These are phyloP conservation scores for Abscondita cerata DNA, from an alignment of 2,888 invertebrate species.

Conservation along the genomic window DNA sequence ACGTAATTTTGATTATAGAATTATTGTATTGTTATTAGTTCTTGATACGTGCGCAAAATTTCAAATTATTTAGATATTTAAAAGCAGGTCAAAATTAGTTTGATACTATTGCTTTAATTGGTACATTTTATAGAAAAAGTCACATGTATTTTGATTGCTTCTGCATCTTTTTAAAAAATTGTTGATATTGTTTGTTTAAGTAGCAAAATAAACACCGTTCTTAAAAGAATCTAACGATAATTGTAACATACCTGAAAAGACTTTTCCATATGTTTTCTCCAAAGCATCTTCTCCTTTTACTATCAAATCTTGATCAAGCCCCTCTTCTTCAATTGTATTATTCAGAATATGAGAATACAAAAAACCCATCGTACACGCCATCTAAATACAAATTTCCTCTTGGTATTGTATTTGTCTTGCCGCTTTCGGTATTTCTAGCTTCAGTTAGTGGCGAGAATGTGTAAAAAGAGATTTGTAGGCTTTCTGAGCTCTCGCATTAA, in stretches of 20 bases:
- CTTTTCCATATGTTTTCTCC: conserved; percentile 84
- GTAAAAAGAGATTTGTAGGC: conserved; percentile 71
- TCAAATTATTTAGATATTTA: too few species aligned
- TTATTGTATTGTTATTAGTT: too few species aligned
- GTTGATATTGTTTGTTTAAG: too few species aligned
- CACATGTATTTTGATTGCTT: too few species aligned
- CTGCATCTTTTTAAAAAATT: too few species aligned
- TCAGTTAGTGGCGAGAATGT: conserved; percentile 84
- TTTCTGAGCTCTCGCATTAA: conserved; percentile 82
- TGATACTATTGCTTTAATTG: too few species aligned
- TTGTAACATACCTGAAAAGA: conserved; percentile 77
- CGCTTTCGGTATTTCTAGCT: conserved; percentile 78
- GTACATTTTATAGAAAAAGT: too few species aligned
- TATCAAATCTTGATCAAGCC: conserved; percentile 51
- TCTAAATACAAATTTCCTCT: conserved; percentile 52
- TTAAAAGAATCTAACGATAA: too few species aligned
- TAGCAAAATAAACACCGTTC: too few species aligned
- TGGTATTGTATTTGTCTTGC: conserved; percentile 66
- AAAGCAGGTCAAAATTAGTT: too few species aligned
- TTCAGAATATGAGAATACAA: conserved; percentile 92
- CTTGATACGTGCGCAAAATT: too few species aligned
- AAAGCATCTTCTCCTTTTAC: conserved; percentile 87
- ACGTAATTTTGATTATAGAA: too few species aligned
- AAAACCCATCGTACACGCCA: conserved; percentile 95
- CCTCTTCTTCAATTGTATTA: conserved; percentile 71